phyloP scores from a whole-genome alignment of 2,888 invertebrate species.

The Lycophotia porphyrea region DNA sequence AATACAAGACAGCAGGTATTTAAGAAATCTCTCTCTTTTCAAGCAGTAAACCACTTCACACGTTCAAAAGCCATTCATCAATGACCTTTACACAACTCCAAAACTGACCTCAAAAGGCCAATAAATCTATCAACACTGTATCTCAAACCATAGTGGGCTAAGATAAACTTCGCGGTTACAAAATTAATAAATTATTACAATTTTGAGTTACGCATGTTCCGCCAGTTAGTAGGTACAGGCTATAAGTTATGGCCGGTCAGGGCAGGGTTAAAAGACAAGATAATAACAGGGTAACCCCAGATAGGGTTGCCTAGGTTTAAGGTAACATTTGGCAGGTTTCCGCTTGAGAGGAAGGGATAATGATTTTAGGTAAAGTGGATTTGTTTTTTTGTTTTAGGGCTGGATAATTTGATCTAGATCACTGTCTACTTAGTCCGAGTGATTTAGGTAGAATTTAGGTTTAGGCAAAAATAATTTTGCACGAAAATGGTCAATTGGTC shows the following conservation, averaged over 20 bases:
- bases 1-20: too few relatives aligned
- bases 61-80: constrained; percentile 19
- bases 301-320: constrained; percentile 23
- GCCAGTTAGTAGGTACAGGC: constrained; percentile 53
- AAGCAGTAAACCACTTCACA: too few relatives aligned
- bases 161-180: constrained; percentile 52
- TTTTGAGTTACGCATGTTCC: constrained; percentile 66
- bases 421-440: not conserved
- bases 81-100: not conserved
- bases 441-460: constrained; percentile 12
- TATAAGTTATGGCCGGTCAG: constrained; percentile 70
- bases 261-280: constrained; percentile 60
- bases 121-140: constrained; percentile 59
- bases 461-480: not conserved
- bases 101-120: constrained; percentile 23
- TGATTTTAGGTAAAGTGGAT: constrained; percentile 34
- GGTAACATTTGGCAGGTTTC: constrained; percentile 53
- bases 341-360: constrained; percentile 57
- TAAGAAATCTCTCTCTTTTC: too few relatives aligned
- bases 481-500: not conserved
- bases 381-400: constrained; percentile 14
- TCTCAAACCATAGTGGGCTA: constrained; percentile 52
- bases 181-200: constrained; percentile 69
- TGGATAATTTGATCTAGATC: constrained; percentile 15
- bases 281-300: not conserved